A percentile compares a stretch with the other conserved stretches of the same genome.
Conservation (phyloP, 2,797 vertebrate species). For the Sebastes itinus region DNA sequence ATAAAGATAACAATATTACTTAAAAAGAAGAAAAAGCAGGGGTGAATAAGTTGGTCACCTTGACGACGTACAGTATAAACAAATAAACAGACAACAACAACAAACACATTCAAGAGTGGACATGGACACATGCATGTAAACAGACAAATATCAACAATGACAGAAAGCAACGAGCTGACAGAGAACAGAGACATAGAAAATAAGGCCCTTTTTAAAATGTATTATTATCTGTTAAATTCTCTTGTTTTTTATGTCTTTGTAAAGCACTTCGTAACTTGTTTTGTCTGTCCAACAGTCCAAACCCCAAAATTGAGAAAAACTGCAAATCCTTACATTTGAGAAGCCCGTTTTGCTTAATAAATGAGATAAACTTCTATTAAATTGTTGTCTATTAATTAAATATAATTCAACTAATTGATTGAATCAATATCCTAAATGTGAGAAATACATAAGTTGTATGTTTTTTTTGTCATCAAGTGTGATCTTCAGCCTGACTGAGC, state of each 20-base stretch:
- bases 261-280: neutral
- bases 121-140: too few relatives aligned
- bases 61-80: too few relatives aligned
- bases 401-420: neutral
- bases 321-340: neutral
- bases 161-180: too few relatives aligned
- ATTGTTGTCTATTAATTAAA: neutral
- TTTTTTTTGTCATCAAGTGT: neutral
- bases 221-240: neutral
- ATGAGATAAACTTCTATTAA: neutral
- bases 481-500: slow-evolving; percentile 44
- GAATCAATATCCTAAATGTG: neutral
- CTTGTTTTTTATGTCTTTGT: neutral
- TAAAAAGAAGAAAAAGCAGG: too few relatives aligned
- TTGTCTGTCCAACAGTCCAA: neutral
- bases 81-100: too few relatives aligned
- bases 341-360: neutral
- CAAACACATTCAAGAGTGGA: too few relatives aligned
- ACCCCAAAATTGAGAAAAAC: neutral
- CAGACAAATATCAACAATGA: too few relatives aligned
- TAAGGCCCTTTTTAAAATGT: neutral
- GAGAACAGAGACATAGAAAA: too few relatives aligned
- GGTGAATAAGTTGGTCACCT: too few relatives aligned
- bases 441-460: neutral
- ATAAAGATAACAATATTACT: too few relatives aligned